Evolutionary conservation across 2,113 vertebrate species (phyloP), one percentile per base, ranked within the genome.

Genomic region (Ceyx margarethae): DNA sequence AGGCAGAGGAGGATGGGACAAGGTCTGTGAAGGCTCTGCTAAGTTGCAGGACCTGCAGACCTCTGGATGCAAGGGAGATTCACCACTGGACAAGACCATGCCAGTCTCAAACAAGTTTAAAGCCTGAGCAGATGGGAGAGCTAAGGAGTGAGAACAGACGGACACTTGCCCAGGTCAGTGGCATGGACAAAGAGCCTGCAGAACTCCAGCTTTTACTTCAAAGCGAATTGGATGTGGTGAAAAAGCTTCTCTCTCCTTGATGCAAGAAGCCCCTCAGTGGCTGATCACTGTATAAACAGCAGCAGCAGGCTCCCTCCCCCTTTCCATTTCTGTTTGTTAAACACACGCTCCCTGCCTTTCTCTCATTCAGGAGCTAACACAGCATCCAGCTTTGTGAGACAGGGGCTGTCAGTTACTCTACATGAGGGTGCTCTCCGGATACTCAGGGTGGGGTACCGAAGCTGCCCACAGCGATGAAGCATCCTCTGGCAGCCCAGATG

Each of bases 261-360:
- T 95, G 94, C 94, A 87, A 96, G 93, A 96, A 97, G 95, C 94
- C 95, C 95, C 93, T 93, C 95, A 96, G 97, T 94, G 95, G 97
- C 90, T 93, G 94, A 95, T 91, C 92, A 95, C 82, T 96, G 94
- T 96, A 96, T 95, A 94, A 96, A 94, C 95, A 96, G 95, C 95
- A 95, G 90, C 95, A 87, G 90, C 78, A 93, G 87, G 89, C 91
- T 95, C 94, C 96, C 95, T 96, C 95, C 95, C 95, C 93, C 83
- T 97, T 95, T 93, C 92, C 93, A 75, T 89, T 90, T 66, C 94
- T 92, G 95, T 94, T 96, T 96, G 96, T 94, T 95, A 96, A 96
- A 96, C 94, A 96, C 93, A 88, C 67, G 85, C 89, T 91, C 92
- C 83, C 92, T 91, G 93, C 93, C 89, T 95, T 95, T 85, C 94